Evolutionary conservation across 2,888 invertebrate species (phyloP).

Genomic region (Dynastes tityus): DNA sequence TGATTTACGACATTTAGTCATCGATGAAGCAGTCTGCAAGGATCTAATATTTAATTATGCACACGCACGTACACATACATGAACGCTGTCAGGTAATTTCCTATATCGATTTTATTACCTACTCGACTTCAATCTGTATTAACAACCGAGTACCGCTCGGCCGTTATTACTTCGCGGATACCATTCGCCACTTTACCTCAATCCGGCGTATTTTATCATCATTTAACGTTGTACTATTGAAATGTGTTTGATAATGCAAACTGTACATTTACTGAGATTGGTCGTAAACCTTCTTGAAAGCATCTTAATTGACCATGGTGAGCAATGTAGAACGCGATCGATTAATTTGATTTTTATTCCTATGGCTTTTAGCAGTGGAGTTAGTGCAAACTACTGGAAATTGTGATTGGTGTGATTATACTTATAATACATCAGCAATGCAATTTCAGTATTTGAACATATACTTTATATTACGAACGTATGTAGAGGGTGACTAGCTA

Average conservation of each 20-base stretch:
- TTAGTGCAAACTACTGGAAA: no score
- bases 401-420: no score
- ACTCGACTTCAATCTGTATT: conserved; percentile 42
- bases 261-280: neutral
- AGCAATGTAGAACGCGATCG: neutral
- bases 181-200: conserved; percentile 29
- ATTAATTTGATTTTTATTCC: neutral
- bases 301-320: neutral
- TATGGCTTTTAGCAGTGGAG: no score
- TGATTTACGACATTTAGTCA: conserved; percentile 46
- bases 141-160: conserved; percentile 27
- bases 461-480: no score
- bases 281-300: neutral
- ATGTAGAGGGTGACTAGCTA: no score
- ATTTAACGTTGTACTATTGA: neutral
- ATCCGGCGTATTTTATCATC: conserved; percentile 12
- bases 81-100: conserved; percentile 45
- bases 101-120: conserved; percentile 45
- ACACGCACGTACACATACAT: conserved; percentile 12
- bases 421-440: no score
- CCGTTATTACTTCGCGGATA: conserved; percentile 18
- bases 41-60: conserved; percentile 49
- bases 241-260: neutral
- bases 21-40: conserved; percentile 46
- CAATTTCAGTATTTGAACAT: no score